These are phyloP conservation scores for Eublepharis macularius DNA, from an alignment of 2,113 vertebrate species.

Conservation along the genomic window DNA sequence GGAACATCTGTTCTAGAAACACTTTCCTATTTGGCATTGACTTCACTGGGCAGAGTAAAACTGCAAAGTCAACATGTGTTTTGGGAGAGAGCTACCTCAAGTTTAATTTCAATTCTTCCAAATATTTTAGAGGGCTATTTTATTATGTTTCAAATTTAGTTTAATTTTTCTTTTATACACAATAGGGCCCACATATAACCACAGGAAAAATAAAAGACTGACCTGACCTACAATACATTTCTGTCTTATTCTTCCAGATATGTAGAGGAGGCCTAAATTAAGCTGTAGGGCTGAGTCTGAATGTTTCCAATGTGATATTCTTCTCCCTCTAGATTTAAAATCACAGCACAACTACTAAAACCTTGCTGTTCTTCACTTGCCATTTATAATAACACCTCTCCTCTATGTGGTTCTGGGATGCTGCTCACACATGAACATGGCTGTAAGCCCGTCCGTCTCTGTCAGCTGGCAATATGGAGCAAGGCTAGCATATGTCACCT, in stretches of 20 bases:
- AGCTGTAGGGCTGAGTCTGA: not conserved
- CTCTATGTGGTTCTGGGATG: not conserved
- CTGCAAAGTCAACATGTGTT: not conserved
- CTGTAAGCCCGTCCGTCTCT: not conserved
- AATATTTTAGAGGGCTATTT: not conserved
- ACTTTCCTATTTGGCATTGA: too few relatives aligned
- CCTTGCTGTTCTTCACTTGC: not conserved
- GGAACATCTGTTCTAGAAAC: too few relatives aligned
- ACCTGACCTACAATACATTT: too few relatives aligned
- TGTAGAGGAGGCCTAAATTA: too few relatives aligned
- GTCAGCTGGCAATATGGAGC: not conserved
- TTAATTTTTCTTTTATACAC: too few relatives aligned
- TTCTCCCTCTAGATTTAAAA: not conserved
- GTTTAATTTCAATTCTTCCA: not conserved
- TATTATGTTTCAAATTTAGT: not conserved
- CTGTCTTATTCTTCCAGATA: too few relatives aligned
- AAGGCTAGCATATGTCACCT: slow-evolving; percentile 19
- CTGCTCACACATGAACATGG: not conserved
- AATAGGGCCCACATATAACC: too few relatives aligned
- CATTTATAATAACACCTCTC: not conserved
- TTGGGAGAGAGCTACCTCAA: not conserved
- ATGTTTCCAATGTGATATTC: not conserved
- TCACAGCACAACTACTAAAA: not conserved
- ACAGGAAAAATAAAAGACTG: too few relatives aligned
- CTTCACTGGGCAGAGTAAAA: too few relatives aligned